These are phyloP conservation scores for Platycheirus albimanus DNA, from an alignment of 2,888 invertebrate genomes.

Conservation along the genomic window DNA sequence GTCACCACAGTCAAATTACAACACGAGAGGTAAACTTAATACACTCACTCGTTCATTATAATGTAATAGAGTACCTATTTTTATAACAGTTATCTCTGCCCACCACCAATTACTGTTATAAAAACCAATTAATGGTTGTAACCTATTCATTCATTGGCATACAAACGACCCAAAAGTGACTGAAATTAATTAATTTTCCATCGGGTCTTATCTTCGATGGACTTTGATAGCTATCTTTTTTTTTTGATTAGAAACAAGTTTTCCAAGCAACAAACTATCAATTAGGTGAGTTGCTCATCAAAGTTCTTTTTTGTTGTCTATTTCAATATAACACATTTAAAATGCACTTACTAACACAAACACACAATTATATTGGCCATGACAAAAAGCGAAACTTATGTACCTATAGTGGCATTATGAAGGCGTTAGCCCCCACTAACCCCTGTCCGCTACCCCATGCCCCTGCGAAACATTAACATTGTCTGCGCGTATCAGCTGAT, in stretches of 20 bases:
- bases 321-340: slow-evolving; percentile 26
- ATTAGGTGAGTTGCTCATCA: not conserved
- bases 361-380: slow-evolving; percentile 16
- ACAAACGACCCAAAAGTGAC: slow-evolving; percentile 6
- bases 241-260: slow-evolving; percentile 24
- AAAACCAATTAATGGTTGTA: too few relatives aligned
- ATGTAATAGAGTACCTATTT: too few relatives aligned
- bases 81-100: too few relatives aligned
- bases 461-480: too few relatives aligned
- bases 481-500: too few relatives aligned
- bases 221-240: too few relatives aligned
- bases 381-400: slow-evolving; percentile 4
- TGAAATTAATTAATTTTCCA: slow-evolving; percentile 6
- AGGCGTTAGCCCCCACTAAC: not conserved
- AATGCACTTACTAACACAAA: slow-evolving; percentile 10
- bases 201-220: not conserved
- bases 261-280: slow-evolving; percentile 4
- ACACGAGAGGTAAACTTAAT: too few relatives aligned
- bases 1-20: too few relatives aligned
- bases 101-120: too few relatives aligned
- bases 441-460: too few relatives aligned
- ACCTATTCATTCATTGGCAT: slow-evolving; percentile 7
- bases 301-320: slow-evolving; percentile 11
- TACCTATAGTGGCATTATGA: not conserved
- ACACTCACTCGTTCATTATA: too few relatives aligned